Evolutionary conservation across 2,113 vertebrate species (phyloP), one percentile per base, ranked within the genome.

Genomic region (Glaucidium brasilianum): DNA sequence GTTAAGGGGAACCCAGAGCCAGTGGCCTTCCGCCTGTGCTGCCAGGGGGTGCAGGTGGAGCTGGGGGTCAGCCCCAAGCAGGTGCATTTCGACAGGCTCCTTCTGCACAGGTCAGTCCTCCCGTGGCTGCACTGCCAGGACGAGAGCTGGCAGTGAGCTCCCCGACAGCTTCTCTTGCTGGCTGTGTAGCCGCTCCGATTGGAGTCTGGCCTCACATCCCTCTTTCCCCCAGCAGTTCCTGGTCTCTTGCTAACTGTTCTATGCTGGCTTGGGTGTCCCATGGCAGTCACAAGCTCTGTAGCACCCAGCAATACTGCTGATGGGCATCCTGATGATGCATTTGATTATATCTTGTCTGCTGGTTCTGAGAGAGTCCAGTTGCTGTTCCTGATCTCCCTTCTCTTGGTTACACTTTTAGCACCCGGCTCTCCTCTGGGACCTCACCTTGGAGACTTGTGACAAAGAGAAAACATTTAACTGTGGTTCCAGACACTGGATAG

Each of bases 1-100:
- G 95, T 99, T 74, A 98, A 96, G 63, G 98, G 98, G 18, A 99
- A 99, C 95, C 99, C 99, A 0, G 97, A 99, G 56, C 98, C 98
- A 0, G 96, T 98, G 21, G 32, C 98, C 26, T 99, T 99, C 96
- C 75, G 15, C 5, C 26, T 99, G 20, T 98, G 97, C 91, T 99
- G 99, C 97, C 97, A 98, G 50, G 99, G 99, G 1, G 97, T 99
- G 58, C 94, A 97, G 3, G 98, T 99, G 13, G 98, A 99, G 76
- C 96, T 99, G 73, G 98, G 98, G 37, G 72, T 99, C 81, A 98
- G 99, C 15, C 97, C 97, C 92, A 99, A 92, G 60, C 97, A 98
- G 14, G 45, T 99, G 69, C 96, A 98, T 77, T 99, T 99, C 80
- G 92, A 98, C 69, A 99, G 97, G 90, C 90, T 99, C 90, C 96